Evolutionary conservation across 1,140 invertebrate genomes (phyloP).

Genomic region (Tachypleus tridentatus): DNA sequence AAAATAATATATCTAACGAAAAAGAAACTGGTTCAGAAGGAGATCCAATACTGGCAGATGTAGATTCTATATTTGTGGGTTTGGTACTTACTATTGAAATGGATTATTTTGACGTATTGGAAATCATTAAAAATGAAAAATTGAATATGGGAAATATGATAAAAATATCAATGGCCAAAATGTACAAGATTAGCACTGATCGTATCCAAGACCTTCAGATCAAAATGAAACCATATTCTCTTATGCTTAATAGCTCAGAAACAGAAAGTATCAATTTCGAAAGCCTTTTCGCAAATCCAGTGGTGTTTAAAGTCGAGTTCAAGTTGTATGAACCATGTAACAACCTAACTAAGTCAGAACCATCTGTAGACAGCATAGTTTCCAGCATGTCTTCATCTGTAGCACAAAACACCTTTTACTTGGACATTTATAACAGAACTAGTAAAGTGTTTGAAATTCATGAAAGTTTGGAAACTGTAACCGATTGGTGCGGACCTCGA

Average conservation of each 20-base stretch:
- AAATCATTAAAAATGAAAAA: background rate
- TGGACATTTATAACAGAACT: conserved; percentile 10
- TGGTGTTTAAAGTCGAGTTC: conserved; percentile 10
- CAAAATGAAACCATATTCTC: conserved; percentile 4
- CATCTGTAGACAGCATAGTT: conserved; percentile 16
- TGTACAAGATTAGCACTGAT: conserved; percentile 13
- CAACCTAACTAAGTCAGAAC: conserved; percentile 5
- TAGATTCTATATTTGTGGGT: conserved; percentile 6
- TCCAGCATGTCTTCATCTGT: conserved; percentile 13
- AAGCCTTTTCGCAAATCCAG: conserved; percentile 3
- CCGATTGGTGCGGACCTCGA: conserved; percentile 15
- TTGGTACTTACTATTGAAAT: conserved; percentile 11
- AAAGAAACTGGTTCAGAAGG: background rate
- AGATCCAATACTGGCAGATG: conserved; percentile 1
- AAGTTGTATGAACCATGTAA: conserved; percentile 3
- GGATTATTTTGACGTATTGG: conserved; percentile 9
- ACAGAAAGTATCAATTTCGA: conserved; percentile 3
- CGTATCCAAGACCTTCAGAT: conserved; percentile 12
- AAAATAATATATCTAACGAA: background rate
- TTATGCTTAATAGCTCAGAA: background rate
- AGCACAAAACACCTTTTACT: conserved; percentile 9
- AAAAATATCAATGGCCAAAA: conserved; percentile 5
- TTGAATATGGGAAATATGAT: conserved; percentile 8
- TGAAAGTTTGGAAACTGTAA: conserved; percentile 6
- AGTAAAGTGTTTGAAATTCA: conserved; percentile 15